These are phyloP conservation scores for Equus przewalskii DNA, from an alignment of 2,113 vertebrate species.

Conservation along the genomic window DNA sequence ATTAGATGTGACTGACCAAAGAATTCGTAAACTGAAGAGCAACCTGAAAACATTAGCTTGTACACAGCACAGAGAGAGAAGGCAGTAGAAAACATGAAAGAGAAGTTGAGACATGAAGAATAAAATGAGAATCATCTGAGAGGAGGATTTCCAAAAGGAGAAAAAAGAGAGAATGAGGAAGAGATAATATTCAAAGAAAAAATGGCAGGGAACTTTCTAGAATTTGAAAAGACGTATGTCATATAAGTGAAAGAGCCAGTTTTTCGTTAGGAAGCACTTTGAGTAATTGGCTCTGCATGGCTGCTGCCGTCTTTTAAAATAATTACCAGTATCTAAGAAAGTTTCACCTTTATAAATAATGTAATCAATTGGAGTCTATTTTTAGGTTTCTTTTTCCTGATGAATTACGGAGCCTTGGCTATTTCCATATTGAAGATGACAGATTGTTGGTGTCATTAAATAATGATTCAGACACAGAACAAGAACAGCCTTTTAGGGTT, in stretches of 20 bases:
- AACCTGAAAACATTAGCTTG: not conserved
- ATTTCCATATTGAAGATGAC: constrained; percentile 42
- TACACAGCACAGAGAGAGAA: not conserved
- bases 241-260: not conserved
- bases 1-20: not conserved
- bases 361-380: not conserved
- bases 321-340: constrained; percentile 43
- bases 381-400: constrained; percentile 38
- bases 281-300: not conserved
- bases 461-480: constrained; percentile 59
- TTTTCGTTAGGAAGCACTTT: not conserved
- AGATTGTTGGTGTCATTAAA: constrained; percentile 33
- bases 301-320: constrained; percentile 48
- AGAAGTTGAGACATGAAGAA: not conserved
- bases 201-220: not conserved
- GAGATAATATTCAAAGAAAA: not conserved
- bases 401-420: not conserved
- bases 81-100: not conserved
- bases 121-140: not conserved
- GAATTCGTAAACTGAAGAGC: not conserved
- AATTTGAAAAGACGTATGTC: not conserved
- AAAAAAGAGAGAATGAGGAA: not conserved
- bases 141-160: not conserved
- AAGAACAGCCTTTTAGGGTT: constrained; percentile 46
- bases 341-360: constrained; percentile 69